A percentile compares a stretch with the other conserved stretches of the same genome.
Conservation (phyloP, 2,888 invertebrate genomes). For the Rhagonycha lutea region DNA sequence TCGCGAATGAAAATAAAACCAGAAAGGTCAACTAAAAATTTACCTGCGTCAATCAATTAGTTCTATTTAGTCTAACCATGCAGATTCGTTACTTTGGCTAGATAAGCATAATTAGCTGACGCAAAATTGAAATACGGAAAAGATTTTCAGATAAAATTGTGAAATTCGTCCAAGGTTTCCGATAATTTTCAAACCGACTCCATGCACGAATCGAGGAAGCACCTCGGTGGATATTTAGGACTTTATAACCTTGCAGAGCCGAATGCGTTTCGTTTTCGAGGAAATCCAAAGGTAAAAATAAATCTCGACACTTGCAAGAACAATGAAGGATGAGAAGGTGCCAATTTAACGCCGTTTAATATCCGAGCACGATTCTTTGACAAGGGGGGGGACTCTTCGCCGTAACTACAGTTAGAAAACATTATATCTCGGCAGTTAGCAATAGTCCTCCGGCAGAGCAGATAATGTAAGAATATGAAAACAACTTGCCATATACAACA, state of each 20-base stretch:
- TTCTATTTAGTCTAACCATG: background rate
- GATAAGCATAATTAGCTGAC: background rate
- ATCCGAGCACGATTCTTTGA: background rate
- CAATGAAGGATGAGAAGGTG: background rate
- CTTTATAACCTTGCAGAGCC: background rate
- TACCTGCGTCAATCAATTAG: background rate
- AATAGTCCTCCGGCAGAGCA: background rate
- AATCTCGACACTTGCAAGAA: background rate
- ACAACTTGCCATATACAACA: background rate
- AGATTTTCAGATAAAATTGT: background rate
- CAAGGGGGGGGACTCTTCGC: background rate
- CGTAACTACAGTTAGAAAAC: background rate
- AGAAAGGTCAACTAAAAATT: background rate
- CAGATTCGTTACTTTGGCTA: background rate
- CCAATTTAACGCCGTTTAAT: background rate
- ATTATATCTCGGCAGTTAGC: background rate
- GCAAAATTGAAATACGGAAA: background rate
- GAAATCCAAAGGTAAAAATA: too few species aligned
- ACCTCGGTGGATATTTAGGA: too few species aligned
- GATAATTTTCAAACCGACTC: too few species aligned
- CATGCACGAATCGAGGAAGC: too few species aligned
- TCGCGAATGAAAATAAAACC: background rate
- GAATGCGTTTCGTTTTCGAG: too few species aligned
- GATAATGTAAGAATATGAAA: background rate
- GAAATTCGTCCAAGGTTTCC: background rate